Percentiles rank a stretch among this genome's conserved stretches.
phyloP scores from a whole-genome alignment of 2,797 vertebrate species.

The Melanogrammus aeglefinus region DNA sequence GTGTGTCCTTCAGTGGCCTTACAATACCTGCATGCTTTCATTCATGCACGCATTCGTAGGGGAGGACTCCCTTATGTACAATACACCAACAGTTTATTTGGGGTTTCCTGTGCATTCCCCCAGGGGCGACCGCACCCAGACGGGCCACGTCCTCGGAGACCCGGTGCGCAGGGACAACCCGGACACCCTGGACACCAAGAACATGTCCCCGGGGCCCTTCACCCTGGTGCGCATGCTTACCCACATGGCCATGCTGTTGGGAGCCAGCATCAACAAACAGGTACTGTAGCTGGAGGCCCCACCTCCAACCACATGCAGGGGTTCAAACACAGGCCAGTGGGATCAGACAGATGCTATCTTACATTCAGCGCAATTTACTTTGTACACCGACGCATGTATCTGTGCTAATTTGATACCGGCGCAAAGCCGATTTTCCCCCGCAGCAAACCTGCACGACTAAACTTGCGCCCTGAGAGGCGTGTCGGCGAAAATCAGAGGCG shows the following conservation, averaged over 20 bases:
- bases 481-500: no score
- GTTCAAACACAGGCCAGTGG: no score
- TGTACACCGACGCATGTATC: no score
- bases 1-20: no score
- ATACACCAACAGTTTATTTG: neutral
- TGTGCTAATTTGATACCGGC: no score
- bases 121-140: slow-evolving; percentile 82
- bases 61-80: neutral
- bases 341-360: no score
- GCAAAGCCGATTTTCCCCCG: no score
- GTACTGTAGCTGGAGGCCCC: slow-evolving; percentile 46
- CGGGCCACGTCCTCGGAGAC: slow-evolving; percentile 83
- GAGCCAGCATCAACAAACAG: slow-evolving; percentile 67
- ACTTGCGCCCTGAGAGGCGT: no score
- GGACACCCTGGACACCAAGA: slow-evolving; percentile 76
- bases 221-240: slow-evolving; percentile 80
- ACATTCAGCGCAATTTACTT: no score
- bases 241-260: slow-evolving; percentile 85
- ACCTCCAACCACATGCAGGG: neutral
- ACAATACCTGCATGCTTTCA: neutral
- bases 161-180: slow-evolving; percentile 57
- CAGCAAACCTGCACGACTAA: no score
- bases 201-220: slow-evolving; percentile 75
- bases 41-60: neutral
- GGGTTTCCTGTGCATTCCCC: neutral